Evolutionary conservation across 2,113 vertebrate species (phyloP), one percentile per base, ranked within the genome.

Genomic region (Neolamprologus variostigma): DNA sequence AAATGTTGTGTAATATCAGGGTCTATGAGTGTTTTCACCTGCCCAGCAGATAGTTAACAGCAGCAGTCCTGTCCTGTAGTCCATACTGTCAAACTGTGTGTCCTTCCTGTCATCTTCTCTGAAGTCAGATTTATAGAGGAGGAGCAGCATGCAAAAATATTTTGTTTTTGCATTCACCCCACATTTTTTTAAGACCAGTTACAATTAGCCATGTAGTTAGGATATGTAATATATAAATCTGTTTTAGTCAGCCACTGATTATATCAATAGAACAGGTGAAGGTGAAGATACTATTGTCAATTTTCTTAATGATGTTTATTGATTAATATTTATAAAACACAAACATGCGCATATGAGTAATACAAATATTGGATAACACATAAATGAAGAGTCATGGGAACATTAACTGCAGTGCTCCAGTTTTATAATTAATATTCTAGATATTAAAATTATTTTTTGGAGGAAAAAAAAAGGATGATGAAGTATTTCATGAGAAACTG

Each of bases 1-100:
- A n/a, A n/a, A n/a, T n/a, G n/a, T n/a, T n/a, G n/a, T 31, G 31
- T 57, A 26, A 57, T 57, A 57, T 57, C 54, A 57, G 12, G 45
- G 21, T 57, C 54, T 57, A 57, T 26, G 21, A 57, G 21, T 53
- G 0, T 53, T 53, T n/a, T 0, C 0, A 53, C 19, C 51, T 53
- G 51, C 51, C 19, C 19, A 53, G 51, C 51, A 53, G 51, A 53
- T 53, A 53, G 51, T 53, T 53, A 53, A 53, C 51, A 53, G 51
- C 51, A 53, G 51, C 9, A 53, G 51, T 1, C 51, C 51, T 54
- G 5, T 11, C 54, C 12, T 57, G 54, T 57, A 57, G 21, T 0
- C 54, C 7, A 57, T 57, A 57, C 54, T 57, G 54, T 57, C 54
- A 57, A 57, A 2, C 54, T 57, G 4, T 57, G 54, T 57, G 54